phyloP scores from a whole-genome alignment of 2,113 vertebrate genomes.

The Spilogale gracilis region DNA sequence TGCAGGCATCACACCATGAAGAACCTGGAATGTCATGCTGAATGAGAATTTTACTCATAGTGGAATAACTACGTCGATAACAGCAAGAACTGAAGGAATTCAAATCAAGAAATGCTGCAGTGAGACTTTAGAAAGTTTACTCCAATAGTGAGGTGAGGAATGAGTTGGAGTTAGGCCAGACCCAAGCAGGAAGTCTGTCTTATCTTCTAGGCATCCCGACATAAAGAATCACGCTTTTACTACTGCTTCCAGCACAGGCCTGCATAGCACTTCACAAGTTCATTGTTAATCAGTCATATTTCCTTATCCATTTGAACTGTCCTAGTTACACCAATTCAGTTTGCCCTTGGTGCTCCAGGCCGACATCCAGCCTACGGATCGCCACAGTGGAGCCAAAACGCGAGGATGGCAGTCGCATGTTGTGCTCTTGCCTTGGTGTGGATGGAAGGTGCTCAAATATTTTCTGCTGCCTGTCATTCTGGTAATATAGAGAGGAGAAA shows the following conservation, averaged over 20 bases:
- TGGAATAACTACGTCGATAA: background rate
- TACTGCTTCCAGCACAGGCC: background rate
- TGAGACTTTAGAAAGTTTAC: slow-evolving; percentile 9
- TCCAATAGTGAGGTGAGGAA: background rate
- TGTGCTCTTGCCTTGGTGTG: background rate
- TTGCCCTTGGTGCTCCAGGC: background rate
- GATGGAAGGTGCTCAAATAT: background rate
- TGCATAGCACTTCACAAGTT: background rate
- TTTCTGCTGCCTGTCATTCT: background rate
- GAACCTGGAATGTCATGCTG: slow-evolving; percentile 44
- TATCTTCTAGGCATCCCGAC: slow-evolving; percentile 29
- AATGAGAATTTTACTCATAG: slow-evolving; percentile 11
- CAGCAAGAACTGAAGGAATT: background rate
- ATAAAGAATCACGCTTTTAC: background rate
- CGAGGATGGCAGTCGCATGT: background rate
- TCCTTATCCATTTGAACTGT: background rate
- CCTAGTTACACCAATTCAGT: background rate
- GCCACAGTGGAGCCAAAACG: background rate
- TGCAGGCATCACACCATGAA: slow-evolving; percentile 39
- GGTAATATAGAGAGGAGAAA: background rate
- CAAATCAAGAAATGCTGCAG: background rate
- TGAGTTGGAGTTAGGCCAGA: background rate
- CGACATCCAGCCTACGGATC: background rate
- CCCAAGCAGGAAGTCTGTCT: background rate
- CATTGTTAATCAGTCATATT: background rate